A percentile compares a stretch with the other conserved stretches of the same genome.
Evolutionary conservation across 2,113 vertebrate species (phyloP).

Genomic region (Pyxicephalus adspersus): DNA sequence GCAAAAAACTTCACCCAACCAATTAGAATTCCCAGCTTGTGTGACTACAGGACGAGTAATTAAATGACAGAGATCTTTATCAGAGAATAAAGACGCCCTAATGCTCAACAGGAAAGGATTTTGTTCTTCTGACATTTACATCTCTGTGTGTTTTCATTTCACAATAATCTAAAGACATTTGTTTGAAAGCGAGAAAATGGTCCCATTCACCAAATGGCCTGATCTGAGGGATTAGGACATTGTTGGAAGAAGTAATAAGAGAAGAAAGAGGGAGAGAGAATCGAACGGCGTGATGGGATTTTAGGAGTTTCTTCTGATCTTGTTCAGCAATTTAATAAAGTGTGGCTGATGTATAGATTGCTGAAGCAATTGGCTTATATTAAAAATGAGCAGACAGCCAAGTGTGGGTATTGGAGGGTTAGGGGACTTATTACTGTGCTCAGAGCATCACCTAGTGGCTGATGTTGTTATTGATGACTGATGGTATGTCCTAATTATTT

Average conservation of each 20-base stretch:
- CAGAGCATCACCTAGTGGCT: constrained; percentile 24
- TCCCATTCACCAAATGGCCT: neutral
- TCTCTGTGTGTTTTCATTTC: neutral
- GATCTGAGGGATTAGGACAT: neutral
- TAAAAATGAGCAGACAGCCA: neutral
- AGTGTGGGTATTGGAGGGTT: neutral
- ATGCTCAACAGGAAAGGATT: neutral
- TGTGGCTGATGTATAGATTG: neutral
- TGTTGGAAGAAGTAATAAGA: neutral
- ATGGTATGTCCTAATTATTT: neutral
- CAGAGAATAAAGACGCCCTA: neutral
- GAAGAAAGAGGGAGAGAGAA: neutral
- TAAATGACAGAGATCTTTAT: constrained; percentile 7
- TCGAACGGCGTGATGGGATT: neutral
- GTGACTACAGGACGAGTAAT: neutral
- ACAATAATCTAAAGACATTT: neutral
- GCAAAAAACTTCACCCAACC: no score
- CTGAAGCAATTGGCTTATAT: neutral
- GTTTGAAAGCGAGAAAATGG: neutral
- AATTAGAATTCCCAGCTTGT: neutral
- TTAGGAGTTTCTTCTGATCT: constrained; percentile 24
- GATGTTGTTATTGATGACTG: neutral
- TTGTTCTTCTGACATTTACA: constrained; percentile 10
- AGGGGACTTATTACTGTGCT: neutral
- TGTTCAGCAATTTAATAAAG: constrained; percentile 37